Evolutionary conservation across 2,113 vertebrate genomes (phyloP).

Genomic region (Gadus chalcogrammus): DNA sequence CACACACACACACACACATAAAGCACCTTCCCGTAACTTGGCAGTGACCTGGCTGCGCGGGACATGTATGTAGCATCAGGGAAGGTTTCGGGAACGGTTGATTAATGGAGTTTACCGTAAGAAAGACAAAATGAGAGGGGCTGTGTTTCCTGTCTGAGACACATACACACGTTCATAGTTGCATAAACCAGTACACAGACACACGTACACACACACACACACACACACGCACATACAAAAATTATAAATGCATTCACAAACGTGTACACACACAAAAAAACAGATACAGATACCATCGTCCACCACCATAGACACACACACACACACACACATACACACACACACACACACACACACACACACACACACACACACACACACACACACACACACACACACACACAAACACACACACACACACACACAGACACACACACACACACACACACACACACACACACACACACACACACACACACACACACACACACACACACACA

Average conservation of each 20-base stretch:
- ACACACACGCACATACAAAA: conserved; percentile 8
- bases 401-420: too few relatives aligned
- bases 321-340: neutral
- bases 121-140: conserved; percentile 30
- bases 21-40: neutral
- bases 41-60: neutral
- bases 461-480: too few relatives aligned
- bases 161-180: conserved; percentile 21
- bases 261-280: neutral
- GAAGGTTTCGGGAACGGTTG: conserved; percentile 21
- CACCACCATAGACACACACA: neutral
- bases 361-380: too few relatives aligned
- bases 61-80: neutral
- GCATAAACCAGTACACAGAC: conserved; percentile 16
- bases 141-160: conserved; percentile 47
- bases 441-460: neutral
- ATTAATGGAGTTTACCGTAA: conserved; percentile 69
- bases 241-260: conserved; percentile 13
- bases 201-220: conserved; percentile 11
- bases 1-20: too few relatives aligned
- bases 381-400: too few relatives aligned
- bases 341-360: too few relatives aligned
- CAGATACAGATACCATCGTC: neutral
- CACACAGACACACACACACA: neutral
- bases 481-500: too few relatives aligned